Evolutionary conservation across 2,113 vertebrate species (phyloP).

Genomic region (Sisor rabdophorus): DNA sequence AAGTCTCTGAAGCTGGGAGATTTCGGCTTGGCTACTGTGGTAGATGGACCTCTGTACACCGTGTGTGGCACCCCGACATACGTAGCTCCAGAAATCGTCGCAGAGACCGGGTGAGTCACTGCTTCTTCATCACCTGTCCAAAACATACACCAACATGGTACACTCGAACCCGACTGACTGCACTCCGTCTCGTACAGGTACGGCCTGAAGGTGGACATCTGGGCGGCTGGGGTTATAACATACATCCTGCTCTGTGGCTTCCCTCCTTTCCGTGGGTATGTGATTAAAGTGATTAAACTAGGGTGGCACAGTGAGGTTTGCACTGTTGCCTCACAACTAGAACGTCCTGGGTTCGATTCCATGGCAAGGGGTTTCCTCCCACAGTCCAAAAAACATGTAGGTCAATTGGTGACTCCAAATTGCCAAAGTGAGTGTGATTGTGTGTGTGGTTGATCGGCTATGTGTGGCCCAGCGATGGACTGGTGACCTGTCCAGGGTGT

Average conservation of each 20-base stretch:
- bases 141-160: background rate
- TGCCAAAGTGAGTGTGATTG: too few relatives aligned
- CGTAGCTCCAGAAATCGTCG: constrained; percentile 94
- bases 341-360: too few relatives aligned
- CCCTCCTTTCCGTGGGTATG: constrained; percentile 91
- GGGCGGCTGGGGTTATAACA: constrained; percentile 95
- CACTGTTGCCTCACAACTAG: too few relatives aligned
- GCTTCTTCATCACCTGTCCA: too few relatives aligned
- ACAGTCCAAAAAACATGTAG: too few relatives aligned
- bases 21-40: constrained; percentile 92
- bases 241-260: constrained; percentile 97
- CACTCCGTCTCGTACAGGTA: constrained; percentile 72
- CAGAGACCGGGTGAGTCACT: constrained; percentile 85
- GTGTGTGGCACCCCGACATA: constrained; percentile 97
- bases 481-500: too few relatives aligned
- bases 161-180: background rate
- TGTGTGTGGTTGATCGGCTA: too few relatives aligned
- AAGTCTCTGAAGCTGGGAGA: constrained; percentile 94
- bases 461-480: too few relatives aligned
- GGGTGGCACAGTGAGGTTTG: too few relatives aligned
- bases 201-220: constrained; percentile 95
- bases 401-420: too few relatives aligned
- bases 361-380: too few relatives aligned
- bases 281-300: background rate
- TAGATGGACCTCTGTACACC: constrained; percentile 87